Base-by-base conservation (phyloP, 2,113 vertebrate genomes). In the Nematolebias whitei region DNA sequence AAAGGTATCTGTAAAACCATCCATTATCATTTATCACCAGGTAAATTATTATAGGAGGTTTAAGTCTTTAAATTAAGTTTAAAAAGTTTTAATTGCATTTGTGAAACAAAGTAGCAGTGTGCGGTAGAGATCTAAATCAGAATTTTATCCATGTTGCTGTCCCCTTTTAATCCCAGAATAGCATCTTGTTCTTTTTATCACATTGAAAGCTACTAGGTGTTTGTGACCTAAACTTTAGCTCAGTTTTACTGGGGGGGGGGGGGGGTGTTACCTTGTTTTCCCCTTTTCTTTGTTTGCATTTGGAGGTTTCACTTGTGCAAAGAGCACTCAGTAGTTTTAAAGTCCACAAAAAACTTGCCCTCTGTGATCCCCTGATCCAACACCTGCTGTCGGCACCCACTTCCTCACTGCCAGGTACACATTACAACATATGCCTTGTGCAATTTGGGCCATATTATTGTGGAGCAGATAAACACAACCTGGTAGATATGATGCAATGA, bases 351-450 rank as follows among this genome's bases (percentile, higher is more conserved):
- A 14, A 11, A 5, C 29, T 1, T 15, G 23, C 5, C 48, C 52
- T n/a, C n/a, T 0, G n/a, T 32, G 52, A n/a, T 32, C n/a, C 19
- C 13, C 53, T 13, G 11, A 49, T 12, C 56, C 40, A 40, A 22
- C 13, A n/a, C 63, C 35, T 41, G 50, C 16, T 5, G 29, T n/a
- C 48, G 2, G 35, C 26, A 0, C 38, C 53, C 38, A 18, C 15
- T 29, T 51, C 23, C 29, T 59, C 16, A 4, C 19, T 4, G 14
- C 12, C 19, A 8, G 39, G 16, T 13, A 1, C 22, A 26, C 4
- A 15, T 67, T 67, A 4, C 62, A 41, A 35, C 47, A 71, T 6
- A 35, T 18, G 9, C n/a, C 26, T 54, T 52, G 12, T 64, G 59
- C 15, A 66, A 58, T 12, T 75, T 19, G 1, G 41, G 56, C 22